These are phyloP conservation scores for Scaptomyza pallida DNA, from an alignment of 1,140 invertebrate species.

Conservation along the genomic window DNA sequence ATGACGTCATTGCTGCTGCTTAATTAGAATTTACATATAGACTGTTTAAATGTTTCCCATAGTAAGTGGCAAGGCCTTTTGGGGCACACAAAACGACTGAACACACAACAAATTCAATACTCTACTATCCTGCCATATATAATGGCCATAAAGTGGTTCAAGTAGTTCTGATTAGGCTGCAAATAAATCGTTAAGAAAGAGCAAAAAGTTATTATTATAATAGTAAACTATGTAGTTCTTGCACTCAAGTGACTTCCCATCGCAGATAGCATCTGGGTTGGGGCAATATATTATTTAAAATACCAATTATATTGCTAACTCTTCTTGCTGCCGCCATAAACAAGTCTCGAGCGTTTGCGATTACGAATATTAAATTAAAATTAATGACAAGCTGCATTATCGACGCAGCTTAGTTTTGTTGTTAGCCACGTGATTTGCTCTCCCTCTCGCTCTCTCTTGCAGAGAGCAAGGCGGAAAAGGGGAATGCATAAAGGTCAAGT, in stretches of 20 bases:
- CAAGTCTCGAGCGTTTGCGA: conserved; percentile 4
- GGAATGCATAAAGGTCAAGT: neutral
- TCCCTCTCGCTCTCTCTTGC: neutral
- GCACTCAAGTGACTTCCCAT: neutral
- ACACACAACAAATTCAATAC: neutral
- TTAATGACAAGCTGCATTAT: conserved; percentile 12
- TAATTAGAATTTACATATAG: conserved; percentile 32
- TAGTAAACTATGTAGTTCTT: neutral
- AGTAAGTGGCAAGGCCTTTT: conserved; percentile 15
- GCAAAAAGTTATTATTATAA: conserved; percentile 41
- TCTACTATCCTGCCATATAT: neutral
- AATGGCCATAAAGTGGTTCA: conserved; percentile 18
- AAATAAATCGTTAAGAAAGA: conserved; percentile 31
- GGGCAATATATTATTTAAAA: neutral
- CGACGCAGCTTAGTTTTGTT: neutral
- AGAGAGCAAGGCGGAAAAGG: conserved; percentile 1
- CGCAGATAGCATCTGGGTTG: neutral
- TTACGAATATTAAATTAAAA: conserved; percentile 24
- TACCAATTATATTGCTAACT: no score
- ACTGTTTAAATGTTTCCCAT: neutral
- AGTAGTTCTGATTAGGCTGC: conserved; percentile 25
- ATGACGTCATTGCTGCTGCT: conserved; percentile 30
- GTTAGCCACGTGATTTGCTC: conserved; percentile 57
- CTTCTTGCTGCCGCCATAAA: neutral
- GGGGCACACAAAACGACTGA: conserved; percentile 4